Evolutionary conservation across 2,113 vertebrate species (phyloP).

Genomic region (Labeo rohita): DNA sequence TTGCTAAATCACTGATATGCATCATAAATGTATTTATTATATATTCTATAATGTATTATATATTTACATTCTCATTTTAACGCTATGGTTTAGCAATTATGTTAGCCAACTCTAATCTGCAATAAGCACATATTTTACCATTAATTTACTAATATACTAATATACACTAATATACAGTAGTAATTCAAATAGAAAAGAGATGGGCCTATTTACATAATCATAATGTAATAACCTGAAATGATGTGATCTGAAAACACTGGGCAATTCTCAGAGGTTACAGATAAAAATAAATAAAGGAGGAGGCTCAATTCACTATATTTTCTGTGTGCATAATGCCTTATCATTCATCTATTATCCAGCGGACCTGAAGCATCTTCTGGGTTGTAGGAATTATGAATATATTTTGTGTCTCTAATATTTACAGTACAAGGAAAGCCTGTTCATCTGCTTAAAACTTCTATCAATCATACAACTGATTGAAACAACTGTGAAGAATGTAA

Average conservation of each 20-base stretch:
- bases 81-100: not conserved
- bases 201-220: not conserved
- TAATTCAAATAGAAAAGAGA: not conserved
- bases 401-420: not conserved
- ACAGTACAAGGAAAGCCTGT: not conserved
- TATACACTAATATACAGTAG: too few relatives aligned
- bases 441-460: not conserved
- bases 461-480: too few relatives aligned
- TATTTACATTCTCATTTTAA: not conserved
- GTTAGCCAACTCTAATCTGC: not conserved
- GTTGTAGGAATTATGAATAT: not conserved
- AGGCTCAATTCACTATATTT: not conserved
- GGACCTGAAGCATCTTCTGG: not conserved
- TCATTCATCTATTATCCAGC: not conserved
- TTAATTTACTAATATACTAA: not conserved
- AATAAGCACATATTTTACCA: not conserved
- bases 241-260: slow-evolving; percentile 1
- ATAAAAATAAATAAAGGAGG: not conserved
- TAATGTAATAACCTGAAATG: not conserved
- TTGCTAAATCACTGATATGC: too few relatives aligned
- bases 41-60: too few relatives aligned
- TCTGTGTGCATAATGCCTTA: not conserved
- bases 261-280: not conserved
- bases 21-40: too few relatives aligned
- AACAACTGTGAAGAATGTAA: not conserved